phyloP scores from a whole-genome alignment of 2,888 invertebrate genomes.

The Megaustenia siamemsis region DNA sequence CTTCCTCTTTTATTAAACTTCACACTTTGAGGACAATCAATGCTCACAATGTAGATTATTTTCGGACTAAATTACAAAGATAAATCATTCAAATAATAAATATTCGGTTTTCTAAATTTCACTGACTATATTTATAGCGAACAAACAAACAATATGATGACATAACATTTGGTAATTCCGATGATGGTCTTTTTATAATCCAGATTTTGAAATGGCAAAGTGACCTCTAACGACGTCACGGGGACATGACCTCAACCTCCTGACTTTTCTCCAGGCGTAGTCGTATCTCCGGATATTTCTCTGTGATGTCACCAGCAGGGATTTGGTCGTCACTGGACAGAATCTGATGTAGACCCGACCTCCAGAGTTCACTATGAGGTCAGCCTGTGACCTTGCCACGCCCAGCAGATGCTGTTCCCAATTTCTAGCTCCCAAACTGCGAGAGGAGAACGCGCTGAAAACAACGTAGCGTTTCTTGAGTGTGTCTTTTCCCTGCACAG shows the following conservation, averaged over 20 bases:
- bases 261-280: constrained; percentile 39
- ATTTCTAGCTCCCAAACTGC: neutral
- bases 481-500: constrained; percentile 6
- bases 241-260: neutral
- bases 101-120: no score
- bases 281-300: constrained; percentile 38
- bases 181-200: no score
- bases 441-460: constrained; percentile 23
- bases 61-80: no score
- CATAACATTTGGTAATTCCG: no score
- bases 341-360: constrained; percentile 25
- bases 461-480: constrained; percentile 34
- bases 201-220: constrained; percentile 9
- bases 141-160: no score
- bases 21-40: no score
- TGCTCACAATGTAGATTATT: no score
- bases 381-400: constrained; percentile 10
- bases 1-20: no score
- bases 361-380: constrained; percentile 1
- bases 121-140: no score
- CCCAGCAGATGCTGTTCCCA: constrained; percentile 34
- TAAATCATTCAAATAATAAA: no score
- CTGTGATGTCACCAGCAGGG: neutral
- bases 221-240: constrained; percentile 21
- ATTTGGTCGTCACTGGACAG: neutral